Evolutionary conservation across 1,140 invertebrate genomes (phyloP).

Genomic region (Coenobita brevimanus): DNA sequence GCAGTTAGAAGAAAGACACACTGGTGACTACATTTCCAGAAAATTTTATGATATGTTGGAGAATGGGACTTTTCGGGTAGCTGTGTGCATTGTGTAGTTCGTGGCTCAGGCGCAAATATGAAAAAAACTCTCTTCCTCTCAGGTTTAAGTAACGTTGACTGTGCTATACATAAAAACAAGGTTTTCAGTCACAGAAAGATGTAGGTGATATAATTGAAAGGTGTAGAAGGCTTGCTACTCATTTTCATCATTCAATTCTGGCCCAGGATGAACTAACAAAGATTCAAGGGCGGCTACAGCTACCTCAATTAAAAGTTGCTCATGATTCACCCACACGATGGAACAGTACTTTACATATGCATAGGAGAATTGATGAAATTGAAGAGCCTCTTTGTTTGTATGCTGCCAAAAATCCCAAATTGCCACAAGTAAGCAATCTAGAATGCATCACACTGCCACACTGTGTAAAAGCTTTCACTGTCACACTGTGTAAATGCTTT

Average conservation of each 20-base stretch:
- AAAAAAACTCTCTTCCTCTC: constrained; percentile 35
- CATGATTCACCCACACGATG: neutral
- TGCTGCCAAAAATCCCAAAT: too few species aligned
- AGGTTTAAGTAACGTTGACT: constrained; percentile 11
- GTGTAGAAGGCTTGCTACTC: neutral
- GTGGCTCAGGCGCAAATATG: constrained; percentile 30
- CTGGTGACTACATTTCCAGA: constrained; percentile 14
- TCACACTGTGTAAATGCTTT: too few species aligned
- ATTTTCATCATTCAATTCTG: constrained; percentile 18
- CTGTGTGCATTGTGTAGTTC: constrained; percentile 27
- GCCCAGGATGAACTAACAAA: constrained; percentile 11
- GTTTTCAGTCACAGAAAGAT: neutral
- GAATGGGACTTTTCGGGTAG: constrained; percentile 20
- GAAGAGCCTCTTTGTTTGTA: neutral
- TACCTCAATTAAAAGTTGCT: neutral
- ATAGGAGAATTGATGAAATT: neutral
- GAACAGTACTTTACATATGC: neutral
- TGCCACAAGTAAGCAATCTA: too few species aligned
- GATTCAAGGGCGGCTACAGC: neutral
- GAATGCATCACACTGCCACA: too few species aligned
- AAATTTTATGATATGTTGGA: constrained; percentile 30
- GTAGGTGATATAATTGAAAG: neutral
- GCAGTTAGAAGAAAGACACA: constrained; percentile 20
- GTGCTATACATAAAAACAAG: constrained; percentile 6
- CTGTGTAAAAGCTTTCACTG: too few species aligned